Evolutionary conservation across 2,113 vertebrate species (phyloP).

Genomic region (Nothocercus nigrocapillus): DNA sequence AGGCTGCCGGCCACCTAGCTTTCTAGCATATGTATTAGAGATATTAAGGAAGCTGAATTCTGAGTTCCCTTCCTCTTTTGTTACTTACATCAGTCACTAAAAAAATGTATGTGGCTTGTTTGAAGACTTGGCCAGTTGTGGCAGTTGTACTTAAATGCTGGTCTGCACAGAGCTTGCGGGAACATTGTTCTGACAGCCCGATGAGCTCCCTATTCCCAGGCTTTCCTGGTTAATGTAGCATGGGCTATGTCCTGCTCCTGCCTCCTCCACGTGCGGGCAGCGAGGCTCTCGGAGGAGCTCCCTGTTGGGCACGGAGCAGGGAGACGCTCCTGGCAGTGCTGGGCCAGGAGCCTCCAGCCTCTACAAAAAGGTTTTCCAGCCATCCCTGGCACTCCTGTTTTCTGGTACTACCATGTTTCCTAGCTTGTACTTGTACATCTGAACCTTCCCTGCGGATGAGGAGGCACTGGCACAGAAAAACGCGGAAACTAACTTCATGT

Average conservation of each 20-base stretch:
- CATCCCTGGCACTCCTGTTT: not conserved
- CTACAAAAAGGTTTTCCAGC: not conserved
- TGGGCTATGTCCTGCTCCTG: not conserved
- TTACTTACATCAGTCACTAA: not conserved
- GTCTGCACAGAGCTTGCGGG: not conserved
- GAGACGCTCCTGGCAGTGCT: not conserved
- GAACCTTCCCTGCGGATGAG: accelerated
- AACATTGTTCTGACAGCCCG: constrained; percentile 67
- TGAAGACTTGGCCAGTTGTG: constrained; percentile 36
- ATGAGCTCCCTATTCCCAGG: not conserved
- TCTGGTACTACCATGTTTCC: not conserved
- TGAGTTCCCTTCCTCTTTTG: not conserved
- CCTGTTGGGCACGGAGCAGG: not conserved
- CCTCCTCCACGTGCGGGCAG: not conserved
- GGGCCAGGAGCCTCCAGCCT: not conserved
- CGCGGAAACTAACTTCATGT: not conserved
- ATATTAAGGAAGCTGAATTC: not conserved
- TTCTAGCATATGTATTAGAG: not conserved
- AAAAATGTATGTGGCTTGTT: not conserved
- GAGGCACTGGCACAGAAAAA: accelerated
- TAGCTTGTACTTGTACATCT: accelerated
- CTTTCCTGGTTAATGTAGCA: constrained; percentile 7
- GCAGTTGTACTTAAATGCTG: constrained; percentile 27
- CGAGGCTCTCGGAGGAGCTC: accelerated
- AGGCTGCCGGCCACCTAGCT: not conserved